These are phyloP conservation scores for Drosophila kanekoi DNA, from an alignment of 2,888 invertebrate genomes.

Conservation along the genomic window DNA sequence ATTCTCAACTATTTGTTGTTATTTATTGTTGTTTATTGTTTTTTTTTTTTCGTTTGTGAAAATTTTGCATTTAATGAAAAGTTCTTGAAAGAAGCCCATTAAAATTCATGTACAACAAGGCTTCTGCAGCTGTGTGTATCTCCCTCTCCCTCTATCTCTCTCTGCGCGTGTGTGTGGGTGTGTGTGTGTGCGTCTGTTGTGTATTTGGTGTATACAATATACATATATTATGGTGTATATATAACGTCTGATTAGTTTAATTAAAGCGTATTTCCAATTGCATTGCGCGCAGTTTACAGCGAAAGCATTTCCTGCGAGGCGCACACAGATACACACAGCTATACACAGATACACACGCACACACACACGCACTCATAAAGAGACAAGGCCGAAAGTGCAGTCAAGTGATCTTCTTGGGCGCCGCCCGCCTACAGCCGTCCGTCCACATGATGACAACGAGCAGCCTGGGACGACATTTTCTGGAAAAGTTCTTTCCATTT, in stretches of 20 bases:
- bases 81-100: slow-evolving; percentile 45
- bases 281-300: slow-evolving; percentile 67
- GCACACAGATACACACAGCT: slow-evolving; percentile 20
- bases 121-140: background rate
- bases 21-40: slow-evolving; percentile 6
- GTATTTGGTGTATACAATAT: slow-evolving; percentile 15
- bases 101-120: slow-evolving; percentile 32
- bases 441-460: slow-evolving; percentile 65
- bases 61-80: slow-evolving; percentile 45
- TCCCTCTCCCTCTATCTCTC: too few species aligned
- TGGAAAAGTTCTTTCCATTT: slow-evolving; percentile 78
- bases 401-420: slow-evolving; percentile 56
- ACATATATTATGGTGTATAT: slow-evolving; percentile 27
- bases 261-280: slow-evolving; percentile 77
- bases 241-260: slow-evolving; percentile 76
- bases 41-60: slow-evolving; percentile 18
- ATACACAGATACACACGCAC: slow-evolving; percentile 5
- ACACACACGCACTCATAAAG: slow-evolving; percentile 1
- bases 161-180: background rate
- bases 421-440: slow-evolving; percentile 5
- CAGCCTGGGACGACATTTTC: slow-evolving; percentile 73
- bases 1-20: slow-evolving; percentile 37
- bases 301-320: slow-evolving; percentile 48
- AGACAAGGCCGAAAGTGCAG: slow-evolving; percentile 43
- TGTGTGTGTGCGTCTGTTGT: slow-evolving; percentile 45